Conservation (phyloP, 2,888 invertebrate species). For the Exocentrus adspersus region DNA sequence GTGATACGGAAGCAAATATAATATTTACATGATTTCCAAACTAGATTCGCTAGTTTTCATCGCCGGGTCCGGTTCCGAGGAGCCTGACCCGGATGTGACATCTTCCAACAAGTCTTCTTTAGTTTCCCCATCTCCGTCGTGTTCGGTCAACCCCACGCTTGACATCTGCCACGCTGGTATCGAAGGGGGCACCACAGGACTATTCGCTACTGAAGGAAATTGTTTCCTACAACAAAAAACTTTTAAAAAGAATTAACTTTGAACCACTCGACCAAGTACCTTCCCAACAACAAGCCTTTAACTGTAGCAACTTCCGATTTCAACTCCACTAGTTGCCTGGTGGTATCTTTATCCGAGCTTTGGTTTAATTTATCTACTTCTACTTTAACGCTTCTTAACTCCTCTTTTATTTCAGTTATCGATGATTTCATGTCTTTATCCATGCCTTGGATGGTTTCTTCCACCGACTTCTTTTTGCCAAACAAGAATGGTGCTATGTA, state of each 20-base stretch:
- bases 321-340: constrained; percentile 72
- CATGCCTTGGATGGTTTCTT: constrained; percentile 74
- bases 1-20: not conserved
- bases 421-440: constrained; percentile 73
- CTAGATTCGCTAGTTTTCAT: constrained; percentile 81
- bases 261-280: too few relatives aligned
- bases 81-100: constrained; percentile 70
- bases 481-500: constrained; percentile 75
- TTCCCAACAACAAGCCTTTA: constrained; percentile 77
- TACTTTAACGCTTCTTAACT: constrained; percentile 72
- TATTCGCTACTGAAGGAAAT: constrained; percentile 75
- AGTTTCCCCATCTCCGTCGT: constrained; percentile 63
- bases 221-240: constrained; percentile 71
- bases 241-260: too few relatives aligned
- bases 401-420: constrained; percentile 71
- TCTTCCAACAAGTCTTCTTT: constrained; percentile 66
- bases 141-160: constrained; percentile 67
- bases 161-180: constrained; percentile 86
- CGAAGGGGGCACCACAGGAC: constrained; percentile 72
- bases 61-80: constrained; percentile 77
- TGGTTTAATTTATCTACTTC: constrained; percentile 70
- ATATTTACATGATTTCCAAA: constrained; percentile 76
- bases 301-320: constrained; percentile 77
- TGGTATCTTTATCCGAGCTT: constrained; percentile 62
- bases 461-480: constrained; percentile 72